Base-by-base conservation (phyloP, 1,140 invertebrate genomes). In the Chelonus insularis region DNA sequence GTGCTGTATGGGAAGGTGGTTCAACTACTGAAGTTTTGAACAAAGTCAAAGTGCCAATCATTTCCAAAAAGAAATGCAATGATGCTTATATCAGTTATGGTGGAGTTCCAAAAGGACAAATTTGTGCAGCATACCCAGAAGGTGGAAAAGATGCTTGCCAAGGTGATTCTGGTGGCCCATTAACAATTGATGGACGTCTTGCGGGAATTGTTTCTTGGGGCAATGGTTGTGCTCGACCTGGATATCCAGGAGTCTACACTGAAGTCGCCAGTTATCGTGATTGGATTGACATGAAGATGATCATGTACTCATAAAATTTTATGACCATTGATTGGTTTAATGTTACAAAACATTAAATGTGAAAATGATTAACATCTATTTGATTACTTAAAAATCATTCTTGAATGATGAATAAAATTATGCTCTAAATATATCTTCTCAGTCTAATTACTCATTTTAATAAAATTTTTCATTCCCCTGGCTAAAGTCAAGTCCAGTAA, bases 91-190 rank as follows among this genome's bases (percentile, higher is more conserved):
- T 9, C 5, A 11, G 1, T 1, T 70, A 65, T 37, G 75, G 70
- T 1, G 69, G 73, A 2, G 82, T 92, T n/a, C 86, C 86, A 1
- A 72, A 83, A 7, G 85, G 84, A 7, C 89, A 91, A 85, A 74
- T 92, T 21, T 92, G 91, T 73, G 90, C 90, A 32, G 89, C 88
- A 3, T 83, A 83, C 63, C 69, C 72, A 0, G 74, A 85, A 32
- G 89, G 88, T 5, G 86, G 87, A 21, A 87, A 85, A 68, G 89
- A 90, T 70, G 84, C 89, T 3, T 91, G 89, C 66, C 86, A 89
- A 69, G 89, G 82, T 3, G 82, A 84, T 51, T 82, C 79, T 0
- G 82, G 82, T 48, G 81, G 82, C 1, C 82, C 82, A 0, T 36
- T 82, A 11, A 66, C 71, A 12, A 21, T 69, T 5, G 62, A 72